Percentiles rank a stretch among this genome's conserved stretches.
phyloP scores from a whole-genome alignment of 2,797 vertebrate genomes.

The Falco berigora region DNA sequence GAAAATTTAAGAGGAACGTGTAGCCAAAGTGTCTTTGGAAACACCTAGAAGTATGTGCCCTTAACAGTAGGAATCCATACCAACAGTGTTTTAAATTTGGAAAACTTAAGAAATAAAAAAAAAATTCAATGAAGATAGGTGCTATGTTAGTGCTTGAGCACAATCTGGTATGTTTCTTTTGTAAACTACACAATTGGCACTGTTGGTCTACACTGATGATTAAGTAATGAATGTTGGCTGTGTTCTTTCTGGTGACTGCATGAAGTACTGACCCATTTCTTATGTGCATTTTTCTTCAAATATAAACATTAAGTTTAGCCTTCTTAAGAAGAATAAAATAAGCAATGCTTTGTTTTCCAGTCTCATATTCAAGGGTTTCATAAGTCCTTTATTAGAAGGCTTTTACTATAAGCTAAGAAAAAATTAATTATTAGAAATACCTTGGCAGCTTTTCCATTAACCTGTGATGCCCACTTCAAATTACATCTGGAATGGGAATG shows the following conservation, averaged over 20 bases:
- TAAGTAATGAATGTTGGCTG: not conserved
- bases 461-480: constrained; percentile 10
- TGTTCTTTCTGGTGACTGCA: not conserved
- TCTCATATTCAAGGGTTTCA: not conserved
- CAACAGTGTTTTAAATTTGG: not conserved
- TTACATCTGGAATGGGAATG: not conserved
- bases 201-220: not conserved
- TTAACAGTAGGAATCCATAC: not conserved
- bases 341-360: not conserved
- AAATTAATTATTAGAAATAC: not conserved
- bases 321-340: not conserved
- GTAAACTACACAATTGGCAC: not conserved
- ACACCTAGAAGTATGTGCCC: not conserved
- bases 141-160: not conserved
- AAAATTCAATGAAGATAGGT: not conserved
- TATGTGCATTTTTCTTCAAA: not conserved
- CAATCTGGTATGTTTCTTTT: not conserved
- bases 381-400: not conserved
- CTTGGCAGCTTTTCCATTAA: constrained; percentile 35
- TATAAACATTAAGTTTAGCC: not conserved
- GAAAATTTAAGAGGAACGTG: not conserved
- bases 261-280: not conserved
- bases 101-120: not conserved
- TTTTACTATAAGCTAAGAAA: not conserved
- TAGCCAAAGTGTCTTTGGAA: not conserved